Percentiles rank a stretch among this genome's conserved stretches.
These are phyloP conservation scores for Anodontia alba DNA, from an alignment of 2,888 invertebrate genomes.

Conservation along the genomic window DNA sequence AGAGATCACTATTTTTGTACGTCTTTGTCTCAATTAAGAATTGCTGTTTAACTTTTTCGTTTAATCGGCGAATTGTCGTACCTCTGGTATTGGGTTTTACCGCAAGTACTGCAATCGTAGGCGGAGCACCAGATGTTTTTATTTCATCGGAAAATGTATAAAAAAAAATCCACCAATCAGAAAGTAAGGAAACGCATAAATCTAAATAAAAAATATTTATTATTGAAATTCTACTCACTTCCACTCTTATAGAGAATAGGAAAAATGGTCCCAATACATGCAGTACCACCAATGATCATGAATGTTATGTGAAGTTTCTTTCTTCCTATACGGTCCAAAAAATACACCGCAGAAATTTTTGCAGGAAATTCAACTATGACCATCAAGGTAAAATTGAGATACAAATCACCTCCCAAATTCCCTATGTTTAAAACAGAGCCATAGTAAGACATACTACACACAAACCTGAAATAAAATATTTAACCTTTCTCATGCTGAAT, in stretches of 20 bases:
- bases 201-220: too few relatives aligned
- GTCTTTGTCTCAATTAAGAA: too few relatives aligned
- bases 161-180: too few relatives aligned
- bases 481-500: too few relatives aligned
- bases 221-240: not conserved
- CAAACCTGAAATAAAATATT: constrained; percentile 61
- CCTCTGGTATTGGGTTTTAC: too few relatives aligned
- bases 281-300: constrained; percentile 70
- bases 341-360: constrained; percentile 62
- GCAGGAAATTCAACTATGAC: constrained; percentile 75
- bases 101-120: too few relatives aligned
- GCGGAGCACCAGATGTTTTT: too few relatives aligned
- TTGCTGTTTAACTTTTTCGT: too few relatives aligned
- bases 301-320: constrained; percentile 58
- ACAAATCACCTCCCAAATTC: constrained; percentile 71
- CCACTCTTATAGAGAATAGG: constrained; percentile 45
- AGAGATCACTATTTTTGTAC: too few relatives aligned
- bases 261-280: constrained; percentile 84
- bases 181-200: too few relatives aligned
- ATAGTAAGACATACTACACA: constrained; percentile 73
- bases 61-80: too few relatives aligned
- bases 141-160: too few relatives aligned
- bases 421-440: constrained; percentile 73
- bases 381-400: constrained; percentile 72
- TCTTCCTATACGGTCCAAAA: constrained; percentile 68